Percentiles rank a stretch among this genome's conserved stretches.
Conservation (phyloP, 2,113 vertebrate genomes). For the Ictalurus punctatus region DNA sequence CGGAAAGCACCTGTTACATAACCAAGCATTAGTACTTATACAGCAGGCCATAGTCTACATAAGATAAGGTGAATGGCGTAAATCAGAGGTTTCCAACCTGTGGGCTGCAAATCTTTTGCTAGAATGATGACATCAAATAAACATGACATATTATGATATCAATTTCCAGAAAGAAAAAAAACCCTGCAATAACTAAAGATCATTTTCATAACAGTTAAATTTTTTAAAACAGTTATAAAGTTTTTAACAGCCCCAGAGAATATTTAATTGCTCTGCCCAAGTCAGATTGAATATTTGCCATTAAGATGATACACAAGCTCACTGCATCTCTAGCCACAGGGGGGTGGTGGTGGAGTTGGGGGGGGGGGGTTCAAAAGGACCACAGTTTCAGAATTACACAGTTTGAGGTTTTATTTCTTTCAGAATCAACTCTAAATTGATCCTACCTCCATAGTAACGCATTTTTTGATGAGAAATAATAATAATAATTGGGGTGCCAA, state of each 20-base stretch:
- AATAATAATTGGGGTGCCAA: not conserved
- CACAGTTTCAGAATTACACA: not conserved
- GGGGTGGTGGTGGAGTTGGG: too few species aligned
- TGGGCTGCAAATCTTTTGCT: not conserved
- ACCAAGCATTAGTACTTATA: constrained; percentile 19
- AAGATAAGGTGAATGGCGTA: not conserved
- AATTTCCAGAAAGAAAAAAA: not conserved
- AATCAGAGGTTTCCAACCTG: not conserved
- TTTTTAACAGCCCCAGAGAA: not conserved
- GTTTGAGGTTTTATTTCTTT: not conserved
- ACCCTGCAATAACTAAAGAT: not conserved
- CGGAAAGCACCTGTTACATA: constrained; percentile 1
- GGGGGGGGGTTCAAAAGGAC: not conserved
- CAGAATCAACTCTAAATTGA: not conserved
- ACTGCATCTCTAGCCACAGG: too few species aligned
- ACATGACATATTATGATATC: not conserved
- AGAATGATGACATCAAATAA: not conserved
- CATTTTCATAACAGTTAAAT: not conserved
- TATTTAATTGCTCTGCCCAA: not conserved
- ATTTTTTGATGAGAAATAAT: not conserved
- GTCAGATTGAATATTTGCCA: too few species aligned
- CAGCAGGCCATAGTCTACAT: constrained; percentile 11
- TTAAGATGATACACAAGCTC: too few species aligned
- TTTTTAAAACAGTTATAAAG: not conserved
- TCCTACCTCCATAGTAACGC: not conserved